phyloP scores from a whole-genome alignment of 1,140 invertebrate genomes.

The Theocolax elegans region DNA sequence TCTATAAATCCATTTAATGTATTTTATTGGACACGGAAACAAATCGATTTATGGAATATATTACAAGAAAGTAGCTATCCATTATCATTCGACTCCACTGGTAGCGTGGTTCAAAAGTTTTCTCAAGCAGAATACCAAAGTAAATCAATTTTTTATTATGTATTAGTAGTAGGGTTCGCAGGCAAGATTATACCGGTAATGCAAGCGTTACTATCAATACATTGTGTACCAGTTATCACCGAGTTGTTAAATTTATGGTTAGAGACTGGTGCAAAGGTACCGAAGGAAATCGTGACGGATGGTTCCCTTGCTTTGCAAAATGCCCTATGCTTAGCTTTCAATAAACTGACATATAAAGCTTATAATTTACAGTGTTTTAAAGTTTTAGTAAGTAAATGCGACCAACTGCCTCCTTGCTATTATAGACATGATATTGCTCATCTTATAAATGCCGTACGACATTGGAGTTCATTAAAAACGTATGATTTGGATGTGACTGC shows the following conservation, averaged over 20 bases:
- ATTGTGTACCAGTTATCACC: background rate
- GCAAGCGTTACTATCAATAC: background rate
- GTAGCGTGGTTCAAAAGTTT: no score
- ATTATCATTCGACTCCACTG: no score
- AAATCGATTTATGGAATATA: no score
- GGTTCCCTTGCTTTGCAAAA: background rate
- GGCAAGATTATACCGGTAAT: background rate
- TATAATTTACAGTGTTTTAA: conserved; percentile 13
- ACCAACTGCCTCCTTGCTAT: background rate
- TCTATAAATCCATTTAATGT: no score
- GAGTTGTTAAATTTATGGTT: background rate
- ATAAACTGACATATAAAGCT: background rate
- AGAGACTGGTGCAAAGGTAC: background rate
- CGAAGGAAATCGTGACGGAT: background rate
- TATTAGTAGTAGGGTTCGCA: background rate
- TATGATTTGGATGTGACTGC: background rate
- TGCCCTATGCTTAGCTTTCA: background rate
- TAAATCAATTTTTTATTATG: background rate
- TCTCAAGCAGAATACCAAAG: background rate
- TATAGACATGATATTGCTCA: background rate
- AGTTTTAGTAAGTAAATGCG: background rate
- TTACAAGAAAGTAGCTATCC: no score
- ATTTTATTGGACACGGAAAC: no score
- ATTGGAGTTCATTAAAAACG: background rate
- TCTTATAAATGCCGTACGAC: background rate